Base-by-base conservation (phyloP, 2,888 invertebrate species). In the Corythucha ciliata region DNA sequence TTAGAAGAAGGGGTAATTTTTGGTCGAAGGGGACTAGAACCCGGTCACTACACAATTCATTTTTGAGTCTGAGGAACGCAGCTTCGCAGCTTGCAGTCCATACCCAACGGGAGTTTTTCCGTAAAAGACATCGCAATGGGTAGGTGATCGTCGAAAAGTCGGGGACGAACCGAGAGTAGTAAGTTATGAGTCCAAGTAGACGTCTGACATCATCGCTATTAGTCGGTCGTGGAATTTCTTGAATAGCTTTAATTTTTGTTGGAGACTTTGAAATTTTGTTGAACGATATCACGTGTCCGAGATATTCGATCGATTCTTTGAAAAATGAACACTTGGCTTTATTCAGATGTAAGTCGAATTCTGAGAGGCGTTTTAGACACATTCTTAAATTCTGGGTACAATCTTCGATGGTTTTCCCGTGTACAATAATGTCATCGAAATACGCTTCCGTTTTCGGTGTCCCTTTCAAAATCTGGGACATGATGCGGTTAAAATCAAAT, bases 51-150 rank as follows among this genome's bases (percentile, higher is more conserved):
- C 27, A 27, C 10, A 44, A 4, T n/a, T 44, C 54, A 16, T 48
- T 12, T 49, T 61, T 61, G 1, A 60, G 49, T 39, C 52, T 54
- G 20, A 32, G 14, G 33, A 61, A 60, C 14, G 60, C 53, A 4
- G 37, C 20, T 39, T 59, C 56, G 39, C 59, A 60, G 26, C 32
- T 4, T n/a, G 32, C 14, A 12, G 48, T 36, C 59, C 60, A 60
- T 22, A 32, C 14, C 32, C 56, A 59, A 33, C 26, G 34, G 7
- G 8, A 39, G 16, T 54, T 27, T 42, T 58, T 58, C 25, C 41
- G 39, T 10, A 44, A 16, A 5, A 44, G 29, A 8, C 20, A 16
- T 20, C 41, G 24, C n/a, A 41, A 16, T 4, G 41, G 41, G 41
- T 21, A 6, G 14, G 41, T 10, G 26, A 41, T 24, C 6, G 41